Evolutionary conservation across 2,888 invertebrate species (phyloP), one percentile per base, ranked within the genome.

Genomic region (Ichneumon xanthorius): DNA sequence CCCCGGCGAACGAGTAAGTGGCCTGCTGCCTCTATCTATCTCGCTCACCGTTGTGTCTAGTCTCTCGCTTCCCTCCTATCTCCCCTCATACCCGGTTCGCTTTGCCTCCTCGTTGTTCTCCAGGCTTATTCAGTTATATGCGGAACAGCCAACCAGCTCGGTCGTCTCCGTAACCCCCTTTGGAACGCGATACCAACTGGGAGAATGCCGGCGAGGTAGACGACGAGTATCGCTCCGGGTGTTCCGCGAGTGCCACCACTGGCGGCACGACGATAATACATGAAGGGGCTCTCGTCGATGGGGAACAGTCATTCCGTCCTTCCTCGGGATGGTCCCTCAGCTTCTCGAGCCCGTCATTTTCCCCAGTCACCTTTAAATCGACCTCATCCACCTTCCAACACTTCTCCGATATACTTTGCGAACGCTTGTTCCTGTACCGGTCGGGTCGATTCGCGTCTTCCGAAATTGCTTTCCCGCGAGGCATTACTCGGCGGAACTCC

Each of bases 1-100:
- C 89, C 89, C 89, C 86, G 89, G 82, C 90, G 91, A 93, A 91
- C 91, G 92, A 92, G 88, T 90, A 91, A 93, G 92, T 92, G 92
- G 89, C 88, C 87, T 76, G 72, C 68, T 73, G 19, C 83, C 61
- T 85, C 87, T 84, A 86, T 81, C 75, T 82, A 45, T 71, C 81
- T 73, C 63, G 70, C 72, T 81, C 83, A 30, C 61, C 76, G 45
- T 72, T 65, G 30, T 70, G 67, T 80, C 65, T 73, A 70, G 70
- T 76, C 67, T 76, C 75, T 76, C 16, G 50, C 63, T 71, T 48
- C 58, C 77, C 78, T 67, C 40, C 65, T 11, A 16, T 50, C 75
- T 19, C 30, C 48, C 65, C 67, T 58, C 26, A n/a, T 65, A 6
- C 48, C 68, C 72, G 67, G 79, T 82, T 61, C 77, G 68, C 82